Conservation (phyloP, 1,140 invertebrate species). For the Trichoplusia ni region DNA sequence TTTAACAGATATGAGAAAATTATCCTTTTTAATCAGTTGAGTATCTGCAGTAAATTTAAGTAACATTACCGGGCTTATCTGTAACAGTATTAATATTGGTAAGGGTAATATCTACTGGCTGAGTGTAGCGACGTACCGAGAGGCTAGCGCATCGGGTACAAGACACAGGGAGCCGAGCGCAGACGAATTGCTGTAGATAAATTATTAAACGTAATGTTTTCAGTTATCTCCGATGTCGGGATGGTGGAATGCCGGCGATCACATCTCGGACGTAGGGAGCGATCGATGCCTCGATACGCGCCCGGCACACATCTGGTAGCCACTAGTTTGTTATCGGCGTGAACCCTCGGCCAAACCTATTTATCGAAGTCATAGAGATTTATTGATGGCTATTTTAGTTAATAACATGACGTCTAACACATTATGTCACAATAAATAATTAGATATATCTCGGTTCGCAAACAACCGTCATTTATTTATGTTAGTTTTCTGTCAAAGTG, state of each 20-base stretch:
- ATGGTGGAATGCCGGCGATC: constrained; percentile 56
- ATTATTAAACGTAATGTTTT: constrained; percentile 62
- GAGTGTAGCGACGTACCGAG: background rate
- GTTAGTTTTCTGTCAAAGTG: background rate
- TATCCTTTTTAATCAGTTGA: constrained; percentile 27
- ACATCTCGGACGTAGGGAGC: constrained; percentile 47
- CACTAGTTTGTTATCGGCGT: constrained; percentile 47
- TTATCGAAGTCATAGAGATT: constrained; percentile 60
- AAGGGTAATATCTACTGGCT: constrained; percentile 16
- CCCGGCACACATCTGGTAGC: constrained; percentile 52
- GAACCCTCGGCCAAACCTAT: constrained; percentile 49
- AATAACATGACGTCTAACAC: constrained; percentile 52
- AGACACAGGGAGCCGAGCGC: constrained; percentile 41
- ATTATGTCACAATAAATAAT: constrained; percentile 53
- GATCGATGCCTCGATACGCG: constrained; percentile 57
- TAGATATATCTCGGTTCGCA: constrained; percentile 21
- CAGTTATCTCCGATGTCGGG: constrained; percentile 61
- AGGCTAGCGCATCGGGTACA: constrained; percentile 7
- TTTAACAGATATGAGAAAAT: constrained; percentile 25
- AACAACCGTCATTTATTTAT: constrained; percentile 34
- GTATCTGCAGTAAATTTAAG: constrained; percentile 29
- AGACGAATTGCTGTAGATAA: constrained; percentile 65
- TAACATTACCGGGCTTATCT: constrained; percentile 27
- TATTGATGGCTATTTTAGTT: constrained; percentile 51
- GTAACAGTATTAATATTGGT: constrained; percentile 32